Conservation (phyloP, 1,140 invertebrate genomes). For the Helicorthomorpha holstii region DNA sequence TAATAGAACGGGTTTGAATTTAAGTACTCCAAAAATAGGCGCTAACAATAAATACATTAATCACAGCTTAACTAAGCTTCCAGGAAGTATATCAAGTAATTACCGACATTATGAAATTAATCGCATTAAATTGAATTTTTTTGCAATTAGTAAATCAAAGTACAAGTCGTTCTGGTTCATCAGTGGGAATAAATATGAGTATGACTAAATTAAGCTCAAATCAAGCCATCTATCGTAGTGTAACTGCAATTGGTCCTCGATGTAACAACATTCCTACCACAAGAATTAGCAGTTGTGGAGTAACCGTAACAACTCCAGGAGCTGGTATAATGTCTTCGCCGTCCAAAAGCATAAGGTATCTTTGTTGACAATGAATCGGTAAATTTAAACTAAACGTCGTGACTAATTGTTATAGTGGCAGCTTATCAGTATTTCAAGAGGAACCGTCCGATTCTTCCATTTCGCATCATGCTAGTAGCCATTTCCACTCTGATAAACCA, state of each 20-base stretch:
- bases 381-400: too few relatives aligned
- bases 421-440: conserved; percentile 16
- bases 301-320: conserved; percentile 39
- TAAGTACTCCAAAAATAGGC: not conserved
- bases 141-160: not conserved
- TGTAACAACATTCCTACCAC: conserved; percentile 11
- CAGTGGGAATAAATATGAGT: conserved; percentile 14
- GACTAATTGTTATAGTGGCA: conserved; percentile 15
- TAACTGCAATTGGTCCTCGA: conserved; percentile 17
- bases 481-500: conserved; percentile 1
- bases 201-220: conserved; percentile 38
- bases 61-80: conserved; percentile 50
- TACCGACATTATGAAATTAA: not conserved
- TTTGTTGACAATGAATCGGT: not conserved
- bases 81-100: conserved; percentile 22
- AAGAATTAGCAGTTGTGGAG: conserved; percentile 37
- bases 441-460: conserved; percentile 8
- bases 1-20: conserved; percentile 14
- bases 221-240: conserved; percentile 36
- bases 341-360: conserved; percentile 22
- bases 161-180: not conserved
- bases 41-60: conserved; percentile 24
- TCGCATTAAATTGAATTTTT: not conserved
- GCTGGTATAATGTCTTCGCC: conserved; percentile 17
- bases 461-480: conserved; percentile 8